Evolutionary conservation across 2,888 invertebrate species (phyloP), one percentile per base, ranked within the genome.

Genomic region (Andrena minutula): DNA sequence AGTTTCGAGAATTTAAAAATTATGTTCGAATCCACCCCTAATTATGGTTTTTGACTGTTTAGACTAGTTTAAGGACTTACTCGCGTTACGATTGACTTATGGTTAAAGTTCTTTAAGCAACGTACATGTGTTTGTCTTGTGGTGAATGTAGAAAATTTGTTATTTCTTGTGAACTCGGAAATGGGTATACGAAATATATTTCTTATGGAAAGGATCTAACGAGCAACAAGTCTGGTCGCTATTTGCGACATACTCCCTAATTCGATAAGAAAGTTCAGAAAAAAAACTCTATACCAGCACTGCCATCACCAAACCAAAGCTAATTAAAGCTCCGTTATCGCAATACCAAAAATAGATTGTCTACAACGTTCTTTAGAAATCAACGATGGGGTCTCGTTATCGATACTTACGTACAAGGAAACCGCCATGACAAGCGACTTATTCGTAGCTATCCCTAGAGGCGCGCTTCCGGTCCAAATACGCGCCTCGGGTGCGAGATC

Each of bases 381-480:
- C 32, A 64, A 69, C 58, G 61, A 77, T 63, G 60, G 72, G 23
- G 30, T 63, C 49, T 79, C 63, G 65, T 65, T 66, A 76, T 47
- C 73, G 49, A 41, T 66, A 56, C 64, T 32, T 70, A 58, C 60
- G 61, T 77, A 76, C 41, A 85, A 70, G 81, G 78, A 65, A 71
- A 64, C 75, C 61, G 56, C 20, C 68, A 64, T 56, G 60, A 51
- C 41, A 23, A 51, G 61, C 63, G 73, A 83, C 89, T 86, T 20
- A 87, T 83, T 88, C 90, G 85, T 86, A 89, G 85, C 75, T 70
- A 79, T 79, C 84, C 70, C 79, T 79, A 79, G 85, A 86, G 82
- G 83, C 82, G 79, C 85, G 83, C 87, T 90, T 90, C 90, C 90
- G 90, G 84, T 80, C 88, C 74, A 82, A 90, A 90, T 89, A 89